Evolutionary conservation across 2,113 vertebrate species (phyloP).

Genomic region (Gobio gobio): DNA sequence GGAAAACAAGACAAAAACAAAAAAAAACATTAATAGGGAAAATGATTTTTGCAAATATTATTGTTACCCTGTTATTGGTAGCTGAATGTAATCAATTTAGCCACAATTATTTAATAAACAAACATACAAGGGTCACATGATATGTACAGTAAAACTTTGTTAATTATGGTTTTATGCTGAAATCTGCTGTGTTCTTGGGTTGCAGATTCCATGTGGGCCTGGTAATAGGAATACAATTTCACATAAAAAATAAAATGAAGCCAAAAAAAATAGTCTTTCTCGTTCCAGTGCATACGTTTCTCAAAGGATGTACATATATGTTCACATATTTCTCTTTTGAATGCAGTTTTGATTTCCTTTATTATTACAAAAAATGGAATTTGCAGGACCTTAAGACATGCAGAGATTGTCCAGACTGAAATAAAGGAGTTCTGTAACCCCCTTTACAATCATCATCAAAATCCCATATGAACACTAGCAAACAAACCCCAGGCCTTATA

Average conservation of each 20-base stretch:
- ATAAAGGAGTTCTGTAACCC: constrained; percentile 80
- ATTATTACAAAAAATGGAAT: constrained; percentile 88
- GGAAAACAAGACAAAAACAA: not conserved
- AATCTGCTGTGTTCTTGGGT: not conserved
- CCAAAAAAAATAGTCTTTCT: constrained; percentile 77
- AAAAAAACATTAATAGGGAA: not conserved
- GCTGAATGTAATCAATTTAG: constrained; percentile 27
- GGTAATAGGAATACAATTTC: constrained; percentile 38
- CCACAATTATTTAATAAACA: constrained; percentile 14
- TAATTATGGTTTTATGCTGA: not conserved
- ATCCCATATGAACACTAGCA: constrained; percentile 95
- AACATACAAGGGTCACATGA: not conserved
- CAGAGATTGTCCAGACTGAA: constrained; percentile 88
- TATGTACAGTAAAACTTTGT: constrained; percentile 30
- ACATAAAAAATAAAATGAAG: constrained; percentile 70
- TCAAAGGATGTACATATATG: constrained; percentile 94
- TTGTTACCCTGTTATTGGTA: not conserved
- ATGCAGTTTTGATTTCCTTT: constrained; percentile 80
- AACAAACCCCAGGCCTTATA: constrained; percentile 99
- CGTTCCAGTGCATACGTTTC: constrained; percentile 86
- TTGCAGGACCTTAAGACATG: constrained; percentile 86
- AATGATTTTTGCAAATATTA: not conserved
- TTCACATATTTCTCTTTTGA: constrained; percentile 84
- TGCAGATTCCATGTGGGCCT: constrained; percentile 39
- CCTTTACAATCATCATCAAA: constrained; percentile 90